phyloP scores from a whole-genome alignment of 35 echinoderm and acorn worm genomes.

The Chiridota heheva region DNA sequence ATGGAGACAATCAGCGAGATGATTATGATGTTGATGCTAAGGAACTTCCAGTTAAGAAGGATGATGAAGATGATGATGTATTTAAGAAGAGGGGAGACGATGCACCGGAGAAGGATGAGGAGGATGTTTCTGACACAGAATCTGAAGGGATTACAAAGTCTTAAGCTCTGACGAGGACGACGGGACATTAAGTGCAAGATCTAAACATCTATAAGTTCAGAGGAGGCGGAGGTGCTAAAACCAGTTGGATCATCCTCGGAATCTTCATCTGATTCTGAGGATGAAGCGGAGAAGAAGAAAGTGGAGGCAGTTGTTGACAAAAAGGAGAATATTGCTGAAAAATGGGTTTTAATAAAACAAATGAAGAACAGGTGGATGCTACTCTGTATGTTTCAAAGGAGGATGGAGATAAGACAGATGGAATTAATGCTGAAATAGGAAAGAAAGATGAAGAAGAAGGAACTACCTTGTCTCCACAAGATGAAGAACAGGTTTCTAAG shows the following conservation, averaged over 20 bases:
- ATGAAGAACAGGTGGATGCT: too few species aligned
- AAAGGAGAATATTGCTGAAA: neutral
- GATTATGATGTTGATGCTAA: slow-evolving; percentile 11
- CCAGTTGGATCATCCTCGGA: neutral
- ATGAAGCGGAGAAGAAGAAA: slow-evolving; percentile 5
- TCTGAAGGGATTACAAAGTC: slow-evolving; percentile 12
- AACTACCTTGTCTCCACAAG: neutral
- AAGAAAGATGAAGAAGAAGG: too few species aligned
- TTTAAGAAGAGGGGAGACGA: neutral
- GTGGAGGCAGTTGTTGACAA: neutral
- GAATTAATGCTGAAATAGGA: too few species aligned
- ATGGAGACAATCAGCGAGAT: slow-evolving; percentile 23
- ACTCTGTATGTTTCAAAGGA: too few species aligned
- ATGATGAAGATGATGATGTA: slow-evolving; percentile 16
- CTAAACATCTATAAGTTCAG: slow-evolving; percentile 35
- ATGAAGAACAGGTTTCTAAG: neutral
- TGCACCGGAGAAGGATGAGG: neutral
- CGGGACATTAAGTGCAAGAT: slow-evolving; percentile 13
- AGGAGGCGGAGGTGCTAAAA: slow-evolving; percentile 13
- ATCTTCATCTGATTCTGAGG: slow-evolving; percentile 20
- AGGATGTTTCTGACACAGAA: slow-evolving; percentile 20
- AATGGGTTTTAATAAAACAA: too few species aligned
- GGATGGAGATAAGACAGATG: too few species aligned
- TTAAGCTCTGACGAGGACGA: slow-evolving; percentile 40
- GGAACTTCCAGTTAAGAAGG: neutral